A percentile compares a stretch with the other conserved stretches of the same genome.
Evolutionary conservation across 2,113 vertebrate genomes (phyloP).

Genomic region (Andinoacara biseriatus): DNA sequence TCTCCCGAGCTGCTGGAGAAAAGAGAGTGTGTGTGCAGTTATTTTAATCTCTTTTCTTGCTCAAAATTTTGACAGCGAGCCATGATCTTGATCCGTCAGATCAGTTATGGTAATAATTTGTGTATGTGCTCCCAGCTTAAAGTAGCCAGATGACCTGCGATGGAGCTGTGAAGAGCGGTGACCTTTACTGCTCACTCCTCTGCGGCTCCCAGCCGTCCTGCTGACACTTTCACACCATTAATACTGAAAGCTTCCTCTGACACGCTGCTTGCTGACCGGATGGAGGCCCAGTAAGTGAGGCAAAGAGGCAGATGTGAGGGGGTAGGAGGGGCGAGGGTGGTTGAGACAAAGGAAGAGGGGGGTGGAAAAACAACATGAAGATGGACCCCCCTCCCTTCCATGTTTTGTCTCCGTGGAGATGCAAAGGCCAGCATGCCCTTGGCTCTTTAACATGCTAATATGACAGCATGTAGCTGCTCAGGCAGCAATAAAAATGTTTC

Average conservation of each 20-base stretch:
- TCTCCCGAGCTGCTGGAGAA: background rate
- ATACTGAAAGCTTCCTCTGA: conserved; percentile 31
- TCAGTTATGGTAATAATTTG: background rate
- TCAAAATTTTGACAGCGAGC: background rate
- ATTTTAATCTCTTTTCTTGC: background rate
- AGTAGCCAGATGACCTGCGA: background rate
- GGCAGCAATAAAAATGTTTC: conserved; percentile 43
- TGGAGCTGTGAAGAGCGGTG: conserved; percentile 34
- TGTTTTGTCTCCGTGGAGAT: conserved; percentile 37
- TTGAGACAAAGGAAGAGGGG: background rate
- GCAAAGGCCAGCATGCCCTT: conserved; percentile 21
- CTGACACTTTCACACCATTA: conserved; percentile 63
- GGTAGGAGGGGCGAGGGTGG: background rate
- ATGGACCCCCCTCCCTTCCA: background rate
- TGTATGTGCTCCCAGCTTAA: background rate
- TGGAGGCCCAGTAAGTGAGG: conserved; percentile 7
- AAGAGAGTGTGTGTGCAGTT: background rate
- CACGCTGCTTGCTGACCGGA: background rate
- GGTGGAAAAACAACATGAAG: conserved; percentile 25
- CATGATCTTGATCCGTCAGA: background rate
- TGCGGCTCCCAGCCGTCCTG: conserved; percentile 16
- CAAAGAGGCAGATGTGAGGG: conserved; percentile 3
- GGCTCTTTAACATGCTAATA: conserved; percentile 64
- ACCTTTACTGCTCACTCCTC: conserved; percentile 51
- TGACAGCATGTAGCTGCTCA: conserved; percentile 58